Evolutionary conservation across 2,113 vertebrate species (phyloP), one percentile per base, ranked within the genome.

Genomic region (Toxotes jaculatrix): DNA sequence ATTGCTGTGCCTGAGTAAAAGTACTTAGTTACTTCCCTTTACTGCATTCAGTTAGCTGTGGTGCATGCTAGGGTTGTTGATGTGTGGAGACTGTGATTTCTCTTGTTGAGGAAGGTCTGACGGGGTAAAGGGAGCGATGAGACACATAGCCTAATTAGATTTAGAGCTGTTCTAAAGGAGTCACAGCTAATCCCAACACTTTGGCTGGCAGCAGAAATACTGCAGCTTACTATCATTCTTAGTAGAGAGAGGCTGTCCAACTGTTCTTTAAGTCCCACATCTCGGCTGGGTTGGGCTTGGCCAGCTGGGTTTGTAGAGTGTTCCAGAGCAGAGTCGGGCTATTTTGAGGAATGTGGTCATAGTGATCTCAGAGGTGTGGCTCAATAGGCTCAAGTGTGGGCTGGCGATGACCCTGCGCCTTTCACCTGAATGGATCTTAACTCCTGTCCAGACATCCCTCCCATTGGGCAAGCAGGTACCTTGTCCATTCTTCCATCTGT

Each of bases 131-230:
- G 17, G 69, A 80, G 45, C 31, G 16, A 62, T 61, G 75, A 84
- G 74, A 83, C 53, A 47, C 71, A n/a, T 62, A 88, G 43, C 40
- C 74, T 91, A 92, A 93, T 92, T 91, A 90, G 90, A 92, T 93
- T 89, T 92, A 81, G 82, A 86, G 91, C 91, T 93, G 82, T 94
- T 90, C 92, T 91, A 86, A 92, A 92, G 78, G 74, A 89, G 87
- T 88, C 84, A 49, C 82, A 43, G 86, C 47, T 93, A 94, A 94
- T 94, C 91, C 84, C 32, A 64, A 65, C 82, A 70, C 71, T 42
- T 65, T 53, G 74, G 84, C 70, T 80, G 21, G 42, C 74, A 85
- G 72, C 80, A 76, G 71, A 56, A 75, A 61, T 67, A 59, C 82
- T 73, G 60, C 82, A 72, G 80, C 77, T 67, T 77, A 82, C 75